Evolutionary conservation across 2,888 invertebrate genomes (phyloP), one percentile per base, ranked within the genome.

Genomic region (Caenorhabditis doughertyi): DNA sequence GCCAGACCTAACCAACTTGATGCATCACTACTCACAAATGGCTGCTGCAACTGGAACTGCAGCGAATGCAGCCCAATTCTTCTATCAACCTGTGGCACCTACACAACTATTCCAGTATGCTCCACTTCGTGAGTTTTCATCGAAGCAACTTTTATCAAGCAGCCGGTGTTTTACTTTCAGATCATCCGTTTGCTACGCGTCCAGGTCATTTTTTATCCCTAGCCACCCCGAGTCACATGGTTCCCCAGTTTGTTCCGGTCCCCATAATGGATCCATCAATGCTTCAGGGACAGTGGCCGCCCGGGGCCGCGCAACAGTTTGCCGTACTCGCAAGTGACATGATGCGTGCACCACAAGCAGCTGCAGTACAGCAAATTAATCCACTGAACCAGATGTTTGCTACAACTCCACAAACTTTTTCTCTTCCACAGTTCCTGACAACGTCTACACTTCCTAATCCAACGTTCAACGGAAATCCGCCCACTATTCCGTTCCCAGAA

Each of bases 231-330:
- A 65, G 65, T 62, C 83, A 74, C n/a, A 68, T 81, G 55, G 71
- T 84, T 80, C 89, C 87, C 47, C 87, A 88, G 47, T 88, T 87
- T 79, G 86, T 90, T 42, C 90, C 90, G 47, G 88, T 90, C 39
- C 87, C 89, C 25, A 83, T 91, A 64, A 87, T 90, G 72, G 90
- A 89, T 70, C 89, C 88, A 42, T 77, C 84, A 39, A 65, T 79
- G 72, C 70, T 79, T 53, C 84, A 83, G 65, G 80, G 79, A 51
- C 85, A 85, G 62, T 82, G 74, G 79, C 71, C 76, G 47, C 67
- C 76, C 53, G 64, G 68, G 29, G 62, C 77, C 51, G 70, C 79
- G 16, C 68, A 68, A 53, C 82, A 83, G 53, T 79, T 83, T 23
- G 79, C 82, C 60, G 70, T 82, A 11, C 70, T 83, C 56, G 77